phyloP scores from a whole-genome alignment of 2,888 invertebrate genomes.

The Caenorhabditis macrosperma region DNA sequence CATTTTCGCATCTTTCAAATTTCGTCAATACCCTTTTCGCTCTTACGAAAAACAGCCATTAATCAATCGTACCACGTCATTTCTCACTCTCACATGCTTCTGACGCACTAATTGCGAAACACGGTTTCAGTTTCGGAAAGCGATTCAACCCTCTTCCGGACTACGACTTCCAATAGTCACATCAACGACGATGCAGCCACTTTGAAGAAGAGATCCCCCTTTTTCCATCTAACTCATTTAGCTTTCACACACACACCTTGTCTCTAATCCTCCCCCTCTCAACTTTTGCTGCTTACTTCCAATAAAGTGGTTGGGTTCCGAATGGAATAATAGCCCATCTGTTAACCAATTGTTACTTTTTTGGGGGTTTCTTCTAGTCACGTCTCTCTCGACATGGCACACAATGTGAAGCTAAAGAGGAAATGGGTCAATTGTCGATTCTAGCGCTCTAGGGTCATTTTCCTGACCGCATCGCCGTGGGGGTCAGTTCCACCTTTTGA shows the following conservation, averaged over 20 bases:
- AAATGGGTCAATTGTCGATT: neutral
- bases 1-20: neutral
- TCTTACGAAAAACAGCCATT: conserved; percentile 19
- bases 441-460: neutral
- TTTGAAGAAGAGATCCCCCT: conserved; percentile 2
- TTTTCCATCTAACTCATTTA: neutral
- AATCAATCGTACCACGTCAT: conserved; percentile 11
- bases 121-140: conserved; percentile 64
- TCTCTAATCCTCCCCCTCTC: neutral
- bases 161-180: conserved; percentile 56
- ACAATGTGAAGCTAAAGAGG: neutral
- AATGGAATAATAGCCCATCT: conserved; percentile 55
- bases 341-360: conserved; percentile 31
- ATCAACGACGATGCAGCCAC: neutral
- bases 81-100: neutral
- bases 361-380: neutral
- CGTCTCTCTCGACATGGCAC: neutral
- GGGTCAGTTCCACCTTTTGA: neutral
- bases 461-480: neutral
- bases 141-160: conserved; percentile 62
- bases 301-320: conserved; percentile 61
- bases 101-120: neutral
- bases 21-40: neutral
- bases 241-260: neutral
- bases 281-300: conserved; percentile 31